Conservation (phyloP, 2,888 invertebrate genomes). For the Leptodirus hochenwartii region DNA sequence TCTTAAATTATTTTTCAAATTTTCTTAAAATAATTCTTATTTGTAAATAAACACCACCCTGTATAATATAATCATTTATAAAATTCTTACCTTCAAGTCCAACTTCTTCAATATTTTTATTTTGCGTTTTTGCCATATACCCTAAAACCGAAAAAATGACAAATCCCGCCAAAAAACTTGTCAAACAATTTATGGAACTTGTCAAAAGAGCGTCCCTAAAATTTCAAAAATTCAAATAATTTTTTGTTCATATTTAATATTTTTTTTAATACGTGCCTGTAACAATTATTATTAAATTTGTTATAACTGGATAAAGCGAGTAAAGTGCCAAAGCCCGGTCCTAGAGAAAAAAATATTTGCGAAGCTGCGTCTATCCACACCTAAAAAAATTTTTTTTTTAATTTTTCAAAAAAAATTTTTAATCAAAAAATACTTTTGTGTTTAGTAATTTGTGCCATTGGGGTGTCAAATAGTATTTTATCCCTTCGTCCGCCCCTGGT, state of each 20-base stretch:
- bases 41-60: too few species aligned
- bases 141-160: slow-evolving; percentile 89
- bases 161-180: slow-evolving; percentile 84
- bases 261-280: too few species aligned
- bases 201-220: slow-evolving; percentile 80
- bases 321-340: slow-evolving; percentile 83
- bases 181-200: slow-evolving; percentile 77
- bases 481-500: slow-evolving; percentile 72
- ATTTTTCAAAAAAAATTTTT: too few species aligned
- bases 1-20: too few species aligned
- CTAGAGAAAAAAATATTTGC: slow-evolving; percentile 85
- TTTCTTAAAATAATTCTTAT: too few species aligned
- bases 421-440: too few species aligned
- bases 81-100: slow-evolving; percentile 48
- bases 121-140: slow-evolving; percentile 84
- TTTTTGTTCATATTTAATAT: too few species aligned
- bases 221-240: too few species aligned
- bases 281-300: slow-evolving; percentile 82
- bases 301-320: slow-evolving; percentile 84
- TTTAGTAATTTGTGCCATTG: slow-evolving; percentile 72
- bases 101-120: slow-evolving; percentile 71
- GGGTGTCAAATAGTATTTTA: slow-evolving; percentile 74
- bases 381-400: too few species aligned
- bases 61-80: background rate
- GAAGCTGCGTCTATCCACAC: slow-evolving; percentile 91